Evolutionary conservation across 2,113 vertebrate species (phyloP), one percentile per base, ranked within the genome.

Genomic region (Aythya baeri): DNA sequence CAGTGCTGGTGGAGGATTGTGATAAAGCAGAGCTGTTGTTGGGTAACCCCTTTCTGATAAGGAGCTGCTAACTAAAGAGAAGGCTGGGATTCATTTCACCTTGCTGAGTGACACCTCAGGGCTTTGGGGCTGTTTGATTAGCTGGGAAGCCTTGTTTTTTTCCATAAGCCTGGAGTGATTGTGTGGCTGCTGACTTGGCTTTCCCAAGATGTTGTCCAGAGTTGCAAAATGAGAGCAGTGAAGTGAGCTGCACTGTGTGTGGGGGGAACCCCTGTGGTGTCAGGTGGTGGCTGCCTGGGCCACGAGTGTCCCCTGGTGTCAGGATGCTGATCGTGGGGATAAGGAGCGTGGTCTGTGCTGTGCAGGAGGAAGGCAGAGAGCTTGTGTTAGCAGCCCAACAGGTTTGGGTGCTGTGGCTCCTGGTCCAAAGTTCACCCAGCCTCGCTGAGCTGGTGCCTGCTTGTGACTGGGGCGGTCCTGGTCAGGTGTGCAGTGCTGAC

Each of bases 171-270:
- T 74, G 73, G 31, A 55, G 50, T 26, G 41, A 43, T 66, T 46
- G 44, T 1, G 0, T 44, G 27, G 14, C 57, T 74, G n/a, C 65
- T 78, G 57, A 8, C 23, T 74, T 38, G 46, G 20, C 59, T 1
- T 2, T 58, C 85, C 17, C 2, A 29, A 22, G 54, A 5, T 52
- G 23, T 10, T 68, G 4, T 72, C 73, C 13, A 26, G 31, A 27
- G 21, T 46, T 41, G 15, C 3, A 13, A 11, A 23, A 9, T 0
- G 5, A 9, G 10, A 22, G 22, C 18, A 26, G 7, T 20, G 5
- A 59, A 52, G 22, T 20, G 57, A 63, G 17, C 13, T 23, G 32
- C 72, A 18, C 0, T 0, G 0, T 16, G 17, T 3, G 0, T 8
- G 5, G 54, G 58, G 68, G 38, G 13, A 83, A 3, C 31, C 82